Conservation (phyloP, 2,797 vertebrate genomes). For the Falco peregrinus region DNA sequence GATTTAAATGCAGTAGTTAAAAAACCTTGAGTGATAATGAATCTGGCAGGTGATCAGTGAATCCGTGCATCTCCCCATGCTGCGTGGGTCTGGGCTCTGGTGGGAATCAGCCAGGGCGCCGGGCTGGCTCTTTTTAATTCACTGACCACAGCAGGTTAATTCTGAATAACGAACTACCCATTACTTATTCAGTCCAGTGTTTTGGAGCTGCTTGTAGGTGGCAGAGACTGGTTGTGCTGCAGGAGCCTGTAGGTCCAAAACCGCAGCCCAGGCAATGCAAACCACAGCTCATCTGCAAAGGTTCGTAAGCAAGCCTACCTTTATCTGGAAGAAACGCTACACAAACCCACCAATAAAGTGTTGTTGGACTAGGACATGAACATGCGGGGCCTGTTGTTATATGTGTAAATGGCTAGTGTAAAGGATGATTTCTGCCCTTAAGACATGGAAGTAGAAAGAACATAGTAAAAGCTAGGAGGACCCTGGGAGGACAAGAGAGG, state of each 20-base stretch:
- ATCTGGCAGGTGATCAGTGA: not conserved
- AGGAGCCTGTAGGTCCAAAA: not conserved
- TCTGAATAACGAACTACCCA: not conserved
- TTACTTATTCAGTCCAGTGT: not conserved
- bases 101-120: not conserved
- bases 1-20: not conserved
- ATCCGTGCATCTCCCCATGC: rapidly evolving
- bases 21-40: not conserved
- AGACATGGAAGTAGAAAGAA: not conserved
- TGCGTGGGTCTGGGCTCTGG: not conserved
- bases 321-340: not conserved
- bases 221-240: not conserved
- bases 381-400: not conserved
- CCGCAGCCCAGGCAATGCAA: not conserved
- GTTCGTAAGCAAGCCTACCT: not conserved
- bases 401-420: not conserved
- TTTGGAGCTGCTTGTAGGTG: not conserved
- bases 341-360: not conserved
- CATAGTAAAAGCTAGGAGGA: not conserved
- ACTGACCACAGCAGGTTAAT: not conserved
- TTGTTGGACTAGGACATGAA: not conserved
- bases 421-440: not conserved
- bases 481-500: not conserved
- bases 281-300: not conserved
- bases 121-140: not conserved